phyloP scores from a whole-genome alignment of 1,140 invertebrate genomes.

The Drosophila nikananu region DNA sequence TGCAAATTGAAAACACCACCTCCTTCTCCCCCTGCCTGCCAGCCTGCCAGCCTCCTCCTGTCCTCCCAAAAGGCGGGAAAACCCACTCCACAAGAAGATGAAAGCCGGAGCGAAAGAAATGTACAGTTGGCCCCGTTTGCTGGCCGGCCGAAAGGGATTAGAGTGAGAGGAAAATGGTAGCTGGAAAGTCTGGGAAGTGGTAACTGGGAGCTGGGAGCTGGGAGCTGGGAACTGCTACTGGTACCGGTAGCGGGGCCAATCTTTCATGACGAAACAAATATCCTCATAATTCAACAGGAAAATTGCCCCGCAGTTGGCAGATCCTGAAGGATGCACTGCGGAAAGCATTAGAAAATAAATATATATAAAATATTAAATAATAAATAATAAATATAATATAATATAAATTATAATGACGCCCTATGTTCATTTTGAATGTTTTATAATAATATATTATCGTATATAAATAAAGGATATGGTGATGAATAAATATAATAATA shows the following conservation, averaged over 20 bases:
- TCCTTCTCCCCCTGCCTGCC: background rate
- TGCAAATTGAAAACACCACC: slow-evolving; percentile 67
- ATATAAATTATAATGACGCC: too few relatives aligned
- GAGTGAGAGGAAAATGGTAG: slow-evolving; percentile 41
- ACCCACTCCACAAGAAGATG: slow-evolving; percentile 23
- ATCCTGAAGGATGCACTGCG: slow-evolving; percentile 18
- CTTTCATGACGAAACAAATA: slow-evolving; percentile 84
- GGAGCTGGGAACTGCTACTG: slow-evolving; percentile 8
- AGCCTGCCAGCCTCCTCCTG: background rate
- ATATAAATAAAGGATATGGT: too few relatives aligned
- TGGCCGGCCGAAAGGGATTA: slow-evolving; percentile 61
- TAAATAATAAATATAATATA: background rate
- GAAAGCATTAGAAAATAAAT: background rate
- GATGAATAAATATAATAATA: too few relatives aligned
- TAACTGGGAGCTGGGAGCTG: background rate
- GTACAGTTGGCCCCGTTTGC: slow-evolving; percentile 53
- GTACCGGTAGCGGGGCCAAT: slow-evolving; percentile 64
- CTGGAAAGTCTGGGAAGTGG: slow-evolving; percentile 6
- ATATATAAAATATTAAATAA: background rate
- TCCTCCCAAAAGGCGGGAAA: slow-evolving; percentile 7
- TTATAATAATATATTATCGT: too few relatives aligned
- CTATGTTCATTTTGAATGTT: too few relatives aligned
- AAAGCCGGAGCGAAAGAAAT: slow-evolving; percentile 47
- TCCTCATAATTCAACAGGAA: slow-evolving; percentile 84
- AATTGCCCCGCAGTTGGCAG: slow-evolving; percentile 67